phyloP scores from a whole-genome alignment of 1,140 invertebrate genomes.

The Lycorma delicatula region DNA sequence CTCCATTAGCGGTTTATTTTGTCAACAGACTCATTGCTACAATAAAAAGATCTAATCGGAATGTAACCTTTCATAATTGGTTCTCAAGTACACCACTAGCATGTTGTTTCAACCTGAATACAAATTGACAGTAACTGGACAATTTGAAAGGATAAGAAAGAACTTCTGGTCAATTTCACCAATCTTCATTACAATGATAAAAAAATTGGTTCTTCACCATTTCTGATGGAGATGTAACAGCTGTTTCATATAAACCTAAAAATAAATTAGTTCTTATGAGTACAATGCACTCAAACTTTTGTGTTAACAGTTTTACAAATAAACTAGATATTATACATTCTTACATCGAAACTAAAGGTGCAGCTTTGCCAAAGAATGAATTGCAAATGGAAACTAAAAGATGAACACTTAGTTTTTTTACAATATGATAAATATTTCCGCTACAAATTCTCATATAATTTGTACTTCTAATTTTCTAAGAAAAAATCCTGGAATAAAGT shows the following conservation, averaged over 20 bases:
- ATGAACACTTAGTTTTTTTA: too few species aligned
- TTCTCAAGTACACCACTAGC: conserved; percentile 35
- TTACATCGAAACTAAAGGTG: conserved; percentile 32
- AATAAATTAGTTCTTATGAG: conserved; percentile 33
- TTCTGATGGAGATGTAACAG: conserved; percentile 19
- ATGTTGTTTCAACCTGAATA: conserved; percentile 26
- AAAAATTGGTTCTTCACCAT: conserved; percentile 23
- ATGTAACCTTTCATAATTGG: conserved; percentile 38
- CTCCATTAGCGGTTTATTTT: too few species aligned
- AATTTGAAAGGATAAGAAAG: conserved; percentile 13
- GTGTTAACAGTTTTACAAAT: conserved; percentile 18
- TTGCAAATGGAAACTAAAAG: conserved; percentile 9
- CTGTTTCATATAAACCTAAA: conserved; percentile 17
- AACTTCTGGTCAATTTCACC: conserved; percentile 16
- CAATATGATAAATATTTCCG: too few species aligned
- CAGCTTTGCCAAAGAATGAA: conserved; percentile 12
- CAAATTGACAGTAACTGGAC: conserved; percentile 17
- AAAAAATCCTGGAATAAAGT: too few species aligned
- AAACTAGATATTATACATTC: conserved; percentile 30
- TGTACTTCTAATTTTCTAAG: too few species aligned
- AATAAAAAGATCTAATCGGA: conserved; percentile 26
- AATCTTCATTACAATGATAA: conserved; percentile 20
- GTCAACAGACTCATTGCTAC: conserved; percentile 8
- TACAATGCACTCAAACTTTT: conserved; percentile 30
- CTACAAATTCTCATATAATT: too few species aligned